Base-by-base conservation (phyloP, 37 sponge, comb jelly and placozoan species). In the Theonella swinhoei region DNA sequence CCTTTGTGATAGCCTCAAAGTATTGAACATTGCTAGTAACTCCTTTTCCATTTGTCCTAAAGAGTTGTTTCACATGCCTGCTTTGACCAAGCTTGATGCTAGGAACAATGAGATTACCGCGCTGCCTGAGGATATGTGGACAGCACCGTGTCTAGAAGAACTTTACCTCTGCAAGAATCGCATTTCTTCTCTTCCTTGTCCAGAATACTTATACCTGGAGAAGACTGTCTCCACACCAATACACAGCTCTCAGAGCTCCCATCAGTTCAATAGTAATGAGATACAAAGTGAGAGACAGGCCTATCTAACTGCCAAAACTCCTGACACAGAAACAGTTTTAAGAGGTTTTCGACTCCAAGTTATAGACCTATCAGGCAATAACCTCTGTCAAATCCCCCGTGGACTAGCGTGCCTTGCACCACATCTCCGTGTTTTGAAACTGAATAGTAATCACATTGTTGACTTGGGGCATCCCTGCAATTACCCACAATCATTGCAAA, bases 371-470 rank as follows among this genome's bases (percentile, higher is more conserved):
- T 74, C 70, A n/a, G 74, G 64, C 65, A 93, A 93, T 73, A 66
- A 81, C 0, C 69, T 93, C 42, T 77, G 75, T 3, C 38, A 34
- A 3, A 38, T 89, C 1, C 90, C 90, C 0, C 24, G 24, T 0
- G 88, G 85, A 1, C 73, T 92, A 26, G 66, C 88, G 0, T 92
- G 92, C 37, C 85, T 92, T 0, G 92, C 88, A 20, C 92, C 86
- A 0, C 60, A 75, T 17, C 62, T 92, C 19, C n/a, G 39, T 20
- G 77, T 80, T 9, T 81, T 92, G 19, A 88, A 88, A 38, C 42
- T 88, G 4, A 59, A 62, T 4, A 41, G 76, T 0, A 92, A 92
- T 42, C 39, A 17, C 33, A 79, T 92, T 63, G 73, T 19, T 19
- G 35, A 73, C 62, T 37, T 92, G 35, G 85, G 92, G 1, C 11